These are phyloP conservation scores for Chionis minor DNA, from an alignment of 2,113 vertebrate species.

Conservation along the genomic window DNA sequence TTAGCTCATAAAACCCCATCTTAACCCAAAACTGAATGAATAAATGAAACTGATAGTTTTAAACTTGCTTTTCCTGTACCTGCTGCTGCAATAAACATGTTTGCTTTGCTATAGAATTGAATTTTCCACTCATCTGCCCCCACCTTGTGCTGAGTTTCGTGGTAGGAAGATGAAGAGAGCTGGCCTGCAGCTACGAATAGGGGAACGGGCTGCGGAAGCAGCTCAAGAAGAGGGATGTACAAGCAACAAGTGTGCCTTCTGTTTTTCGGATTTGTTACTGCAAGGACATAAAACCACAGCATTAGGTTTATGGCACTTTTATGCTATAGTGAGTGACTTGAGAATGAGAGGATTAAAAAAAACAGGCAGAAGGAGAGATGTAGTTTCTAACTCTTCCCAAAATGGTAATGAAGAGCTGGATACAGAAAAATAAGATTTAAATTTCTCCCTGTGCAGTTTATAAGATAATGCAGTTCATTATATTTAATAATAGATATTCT, in stretches of 20 bases:
- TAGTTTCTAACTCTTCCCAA: constrained; percentile 21
- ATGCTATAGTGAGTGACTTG: not conserved
- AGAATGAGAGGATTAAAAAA: constrained; percentile 31
- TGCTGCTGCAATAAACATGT: not conserved
- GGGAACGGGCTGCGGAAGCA: not conserved
- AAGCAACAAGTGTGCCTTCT: constrained; percentile 20
- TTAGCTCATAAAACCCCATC: not conserved
- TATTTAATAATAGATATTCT: constrained; percentile 1
- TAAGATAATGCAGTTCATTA: not conserved
- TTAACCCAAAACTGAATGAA: not conserved
- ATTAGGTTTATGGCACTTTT: not conserved
- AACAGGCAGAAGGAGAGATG: not conserved
- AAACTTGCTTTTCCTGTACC: not conserved
- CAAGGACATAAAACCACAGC: not conserved
- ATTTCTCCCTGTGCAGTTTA: not conserved
- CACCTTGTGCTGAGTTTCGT: not conserved
- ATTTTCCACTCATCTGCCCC: not conserved
- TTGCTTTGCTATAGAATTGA: not conserved
- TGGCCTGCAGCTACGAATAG: not conserved
- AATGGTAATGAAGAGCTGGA: constrained; percentile 15
- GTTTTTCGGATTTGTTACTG: not conserved
- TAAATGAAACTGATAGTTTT: not conserved
- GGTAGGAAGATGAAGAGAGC: not conserved
- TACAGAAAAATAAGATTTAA: not conserved
- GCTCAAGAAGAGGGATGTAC: not conserved